Evolutionary conservation across 2,888 invertebrate genomes (phyloP).

Genomic region (Synergus itoensis): DNA sequence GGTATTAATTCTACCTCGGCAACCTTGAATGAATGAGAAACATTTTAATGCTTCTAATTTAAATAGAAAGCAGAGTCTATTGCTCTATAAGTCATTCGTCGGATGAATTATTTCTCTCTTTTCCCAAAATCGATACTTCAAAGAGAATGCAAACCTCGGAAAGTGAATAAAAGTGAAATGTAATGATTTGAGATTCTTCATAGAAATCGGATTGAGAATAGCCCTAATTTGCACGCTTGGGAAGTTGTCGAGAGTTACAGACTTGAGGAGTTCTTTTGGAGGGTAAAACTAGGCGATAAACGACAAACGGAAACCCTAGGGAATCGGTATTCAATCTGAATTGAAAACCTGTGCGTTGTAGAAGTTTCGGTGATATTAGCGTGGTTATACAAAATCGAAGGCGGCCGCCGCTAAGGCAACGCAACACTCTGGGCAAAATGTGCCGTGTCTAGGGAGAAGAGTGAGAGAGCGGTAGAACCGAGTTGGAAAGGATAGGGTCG

Average conservation of each 20-base stretch:
- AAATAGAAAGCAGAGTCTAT: too few species aligned
- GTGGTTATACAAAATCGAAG: slow-evolving; percentile 70
- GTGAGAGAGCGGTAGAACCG: slow-evolving; percentile 57
- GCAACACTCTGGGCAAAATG: slow-evolving; percentile 51
- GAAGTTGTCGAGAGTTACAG: neutral
- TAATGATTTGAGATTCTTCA: neutral
- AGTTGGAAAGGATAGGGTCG: slow-evolving; percentile 61
- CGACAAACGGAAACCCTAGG: slow-evolving; percentile 22
- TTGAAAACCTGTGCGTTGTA: slow-evolving; percentile 32
- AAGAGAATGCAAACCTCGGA: neutral
- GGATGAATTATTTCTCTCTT: too few species aligned
- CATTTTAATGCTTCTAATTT: neutral
- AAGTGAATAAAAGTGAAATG: neutral
- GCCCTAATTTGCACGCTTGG: slow-evolving; percentile 17
- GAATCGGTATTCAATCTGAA: slow-evolving; percentile 22
- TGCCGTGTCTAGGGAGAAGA: slow-evolving; percentile 49
- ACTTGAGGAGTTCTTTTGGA: slow-evolving; percentile 1
- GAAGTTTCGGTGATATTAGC: slow-evolving; percentile 58
- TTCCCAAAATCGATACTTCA: too few species aligned
- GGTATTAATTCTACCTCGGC: slow-evolving; percentile 4
- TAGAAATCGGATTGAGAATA: slow-evolving; percentile 25
- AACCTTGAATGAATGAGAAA: neutral
- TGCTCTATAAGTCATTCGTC: too few species aligned
- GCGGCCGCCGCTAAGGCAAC: slow-evolving; percentile 56
- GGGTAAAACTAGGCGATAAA: slow-evolving; percentile 21